Evolutionary conservation across 1,140 invertebrate genomes (phyloP).

Genomic region (Papilio machaon): DNA sequence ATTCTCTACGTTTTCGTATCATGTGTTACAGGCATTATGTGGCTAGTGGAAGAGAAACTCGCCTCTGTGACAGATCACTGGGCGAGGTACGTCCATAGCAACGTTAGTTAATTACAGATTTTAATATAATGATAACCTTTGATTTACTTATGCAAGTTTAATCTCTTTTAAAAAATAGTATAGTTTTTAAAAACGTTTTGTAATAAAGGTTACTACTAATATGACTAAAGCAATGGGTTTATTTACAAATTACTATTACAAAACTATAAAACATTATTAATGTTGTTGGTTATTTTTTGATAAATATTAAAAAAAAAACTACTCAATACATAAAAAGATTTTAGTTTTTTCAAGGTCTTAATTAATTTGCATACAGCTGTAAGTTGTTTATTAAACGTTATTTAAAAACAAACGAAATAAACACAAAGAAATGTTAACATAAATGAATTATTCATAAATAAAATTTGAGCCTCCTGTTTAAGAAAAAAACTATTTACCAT

Average conservation of each 20-base stretch:
- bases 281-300: no score
- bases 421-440: background rate
- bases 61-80: background rate
- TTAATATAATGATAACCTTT: background rate
- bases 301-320: background rate
- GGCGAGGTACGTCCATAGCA: background rate
- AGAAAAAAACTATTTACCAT: slow-evolving; percentile 17
- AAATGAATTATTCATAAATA: background rate
- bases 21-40: background rate
- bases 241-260: background rate
- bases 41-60: background rate
- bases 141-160: background rate
- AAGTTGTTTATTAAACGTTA: background rate
- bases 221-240: background rate
- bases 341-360: background rate
- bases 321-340: background rate
- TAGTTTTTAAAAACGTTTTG: background rate
- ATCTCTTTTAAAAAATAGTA: background rate
- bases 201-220: no score
- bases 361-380: slow-evolving; percentile 2
- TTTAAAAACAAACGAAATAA: background rate
- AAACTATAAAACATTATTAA: no score
- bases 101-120: slow-evolving; percentile 5
- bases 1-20: background rate
- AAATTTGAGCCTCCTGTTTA: background rate